These are phyloP conservation scores for Mustelus asterias DNA, from an alignment of 2,113 vertebrate genomes.

Conservation along the genomic window DNA sequence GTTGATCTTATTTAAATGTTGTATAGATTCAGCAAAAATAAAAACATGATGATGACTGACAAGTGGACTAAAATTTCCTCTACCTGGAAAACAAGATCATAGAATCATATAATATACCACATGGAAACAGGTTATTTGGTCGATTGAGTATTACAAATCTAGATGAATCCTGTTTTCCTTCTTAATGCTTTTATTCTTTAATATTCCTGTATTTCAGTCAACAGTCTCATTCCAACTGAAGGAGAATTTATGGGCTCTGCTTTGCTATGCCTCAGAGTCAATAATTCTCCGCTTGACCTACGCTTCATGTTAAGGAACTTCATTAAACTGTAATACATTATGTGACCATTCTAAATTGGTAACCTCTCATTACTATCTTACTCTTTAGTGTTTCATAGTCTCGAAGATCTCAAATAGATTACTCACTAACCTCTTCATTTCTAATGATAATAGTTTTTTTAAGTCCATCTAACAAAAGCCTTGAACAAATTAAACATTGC, in stretches of 20 bases:
- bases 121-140: background rate
- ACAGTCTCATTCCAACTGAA: background rate
- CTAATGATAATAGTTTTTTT: background rate
- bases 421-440: background rate
- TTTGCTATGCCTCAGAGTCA: background rate
- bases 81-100: background rate
- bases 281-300: background rate
- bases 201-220: background rate
- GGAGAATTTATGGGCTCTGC: background rate
- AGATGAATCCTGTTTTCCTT: background rate
- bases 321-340: background rate
- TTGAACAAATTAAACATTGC: background rate
- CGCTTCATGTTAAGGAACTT: background rate
- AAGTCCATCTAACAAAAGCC: background rate
- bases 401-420: background rate
- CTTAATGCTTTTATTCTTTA: background rate
- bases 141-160: background rate
- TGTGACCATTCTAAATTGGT: background rate
- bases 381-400: background rate
- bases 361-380: background rate
- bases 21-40: background rate
- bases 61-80: background rate
- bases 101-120: background rate
- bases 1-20: background rate
- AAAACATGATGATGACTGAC: background rate